phyloP scores from a whole-genome alignment of 2,113 vertebrate genomes.

The Psittacula cyanocephala region DNA sequence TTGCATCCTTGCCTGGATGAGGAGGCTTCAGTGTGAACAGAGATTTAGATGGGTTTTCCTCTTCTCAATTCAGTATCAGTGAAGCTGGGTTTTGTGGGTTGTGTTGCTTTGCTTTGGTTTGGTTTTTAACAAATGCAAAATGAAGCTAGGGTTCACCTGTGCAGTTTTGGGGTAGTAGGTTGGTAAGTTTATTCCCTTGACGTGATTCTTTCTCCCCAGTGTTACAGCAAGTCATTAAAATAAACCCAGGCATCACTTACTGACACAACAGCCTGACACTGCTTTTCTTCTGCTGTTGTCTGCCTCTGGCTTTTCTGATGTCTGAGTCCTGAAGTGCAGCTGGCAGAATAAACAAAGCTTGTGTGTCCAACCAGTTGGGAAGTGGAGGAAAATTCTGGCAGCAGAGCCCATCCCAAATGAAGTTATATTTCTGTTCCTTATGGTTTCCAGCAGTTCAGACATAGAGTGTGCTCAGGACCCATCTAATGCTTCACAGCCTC shows the following conservation, averaged over 20 bases:
- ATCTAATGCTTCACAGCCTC: not conserved
- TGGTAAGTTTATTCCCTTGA: not conserved
- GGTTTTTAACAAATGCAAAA: not conserved
- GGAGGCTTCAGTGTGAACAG: not conserved
- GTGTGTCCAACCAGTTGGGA: not conserved
- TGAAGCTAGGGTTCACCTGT: not conserved
- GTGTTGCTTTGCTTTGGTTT: not conserved
- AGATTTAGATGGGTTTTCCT: not conserved
- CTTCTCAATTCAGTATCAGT: accelerated
- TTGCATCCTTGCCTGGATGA: not conserved
- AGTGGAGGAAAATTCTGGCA: not conserved
- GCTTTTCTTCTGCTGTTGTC: not conserved
- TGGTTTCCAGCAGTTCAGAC: not conserved
- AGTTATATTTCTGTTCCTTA: not conserved
- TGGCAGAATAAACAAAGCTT: not conserved
- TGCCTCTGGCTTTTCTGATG: not conserved
- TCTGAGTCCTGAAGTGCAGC: not conserved
- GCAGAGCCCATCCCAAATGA: not conserved
- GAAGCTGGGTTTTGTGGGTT: not conserved
- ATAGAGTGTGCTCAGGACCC: accelerated
- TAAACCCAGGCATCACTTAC: not conserved
- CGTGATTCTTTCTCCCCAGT: not conserved
- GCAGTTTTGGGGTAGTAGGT: not conserved
- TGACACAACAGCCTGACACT: not conserved
- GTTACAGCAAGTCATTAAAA: not conserved